Base-by-base conservation (phyloP, 2,888 invertebrate species). In the Endomychus coccineus region DNA sequence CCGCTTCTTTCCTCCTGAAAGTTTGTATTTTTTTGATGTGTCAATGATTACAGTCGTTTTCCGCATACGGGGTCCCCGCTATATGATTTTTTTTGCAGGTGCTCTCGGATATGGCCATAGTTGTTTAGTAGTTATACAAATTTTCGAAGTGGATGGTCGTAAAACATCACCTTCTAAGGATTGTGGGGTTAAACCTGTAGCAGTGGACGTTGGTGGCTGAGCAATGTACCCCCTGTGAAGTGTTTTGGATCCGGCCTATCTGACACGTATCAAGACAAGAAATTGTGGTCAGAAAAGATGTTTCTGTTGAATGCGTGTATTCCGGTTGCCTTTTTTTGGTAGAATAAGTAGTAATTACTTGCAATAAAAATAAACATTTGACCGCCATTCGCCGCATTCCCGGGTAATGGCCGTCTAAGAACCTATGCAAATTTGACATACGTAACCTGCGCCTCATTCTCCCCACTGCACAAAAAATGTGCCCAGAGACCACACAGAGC, bases 251-350 rank as follows among this genome's bases (percentile, higher is more conserved):
- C 24, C 11, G 24, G 24, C 4, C 24, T n/a, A 24, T 24, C 24
- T 24, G 24, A 6, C n/a, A 24, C 24, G n/a, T 24, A 24, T 24
- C 10, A 24, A 6, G 24, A n/a, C 24, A 24, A 10, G n/a, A 24
- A 24, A 24, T 24, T 11, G n/a, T 24, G 10, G 4, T 24, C 24
- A 24, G 24, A 24, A 11, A 24, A 24, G 24, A n/a, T 24, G n/a
- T 24, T n/a, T 4, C 5, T 24, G 24, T 24, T n/a, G n/a, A 24
- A 24, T n/a, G 24, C 10, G 24, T 24, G 24, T 6, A 24, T 24
- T 6, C 24, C 4, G 4, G 24, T n/a, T 6, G 4, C n/a, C 24
- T 6, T 6, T n/a, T n/a, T n/a, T n/a, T n/a, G n/a, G n/a, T n/a
- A n/a, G n/a, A n/a, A n/a, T n/a, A n/a, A n/a, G n/a, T n/a, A n/a